A percentile compares a stretch with the other conserved stretches of the same genome.
Evolutionary conservation across 1,140 invertebrate genomes (phyloP).

Genomic region (Mamestra configurata): DNA sequence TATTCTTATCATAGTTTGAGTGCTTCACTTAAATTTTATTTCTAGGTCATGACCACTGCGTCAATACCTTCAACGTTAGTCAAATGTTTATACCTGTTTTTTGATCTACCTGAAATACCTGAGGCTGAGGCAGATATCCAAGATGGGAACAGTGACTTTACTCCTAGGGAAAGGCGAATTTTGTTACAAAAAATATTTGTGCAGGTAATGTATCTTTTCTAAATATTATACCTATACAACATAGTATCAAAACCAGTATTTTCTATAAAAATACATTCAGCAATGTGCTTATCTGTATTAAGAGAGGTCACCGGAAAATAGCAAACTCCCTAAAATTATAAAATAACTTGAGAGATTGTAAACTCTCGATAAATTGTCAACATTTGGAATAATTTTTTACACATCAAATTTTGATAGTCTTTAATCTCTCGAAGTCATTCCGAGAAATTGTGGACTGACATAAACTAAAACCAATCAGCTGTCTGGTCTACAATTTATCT

Average conservation of each 20-base stretch:
- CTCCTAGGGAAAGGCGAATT: slow-evolving; percentile 96
- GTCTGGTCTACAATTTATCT: no score
- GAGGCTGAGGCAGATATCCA: slow-evolving; percentile 93
- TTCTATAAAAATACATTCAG: neutral
- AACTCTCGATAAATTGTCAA: no score
- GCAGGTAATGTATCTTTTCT: slow-evolving; percentile 89
- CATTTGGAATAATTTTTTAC: no score
- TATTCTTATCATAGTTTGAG: neutral
- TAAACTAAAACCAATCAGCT: no score
- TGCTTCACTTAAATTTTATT: slow-evolving; percentile 45
- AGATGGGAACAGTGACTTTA: slow-evolving; percentile 94
- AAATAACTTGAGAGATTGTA: no score
- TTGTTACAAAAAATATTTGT: slow-evolving; percentile 98
- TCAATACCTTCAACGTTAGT: slow-evolving; percentile 99
- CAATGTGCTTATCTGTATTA: slow-evolving; percentile 14
- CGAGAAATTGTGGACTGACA: no score
- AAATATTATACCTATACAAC: neutral
- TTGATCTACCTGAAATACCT: slow-evolving; percentile 97
- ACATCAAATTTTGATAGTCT: no score
- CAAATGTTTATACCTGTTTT: slow-evolving; percentile 99
- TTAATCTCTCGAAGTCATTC: no score
- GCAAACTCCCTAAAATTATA: no score
- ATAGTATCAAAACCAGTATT: no score
- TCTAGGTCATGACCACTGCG: slow-evolving; percentile 97
- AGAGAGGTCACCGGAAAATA: no score